Base-by-base conservation (phyloP, 2,888 invertebrate genomes). In the Eilema caniola region DNA sequence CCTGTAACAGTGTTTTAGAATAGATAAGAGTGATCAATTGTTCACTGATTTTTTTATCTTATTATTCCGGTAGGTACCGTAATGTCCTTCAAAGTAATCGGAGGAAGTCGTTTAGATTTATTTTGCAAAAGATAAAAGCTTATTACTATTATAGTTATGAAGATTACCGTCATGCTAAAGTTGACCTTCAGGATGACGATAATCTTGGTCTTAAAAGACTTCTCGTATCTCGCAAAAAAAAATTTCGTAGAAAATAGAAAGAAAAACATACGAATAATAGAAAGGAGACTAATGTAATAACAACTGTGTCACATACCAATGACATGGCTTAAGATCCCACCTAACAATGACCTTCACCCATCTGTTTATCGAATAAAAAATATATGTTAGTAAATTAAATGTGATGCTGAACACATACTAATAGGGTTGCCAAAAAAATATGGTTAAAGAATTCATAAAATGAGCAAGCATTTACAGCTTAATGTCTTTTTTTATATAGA, bases 1-100 rank as follows among this genome's bases (percentile, higher is more conserved):
- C 53, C n/a, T 10, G 53, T 8, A 53, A 53, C 10, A 2, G 10
- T 8, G 53, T 53, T n/a, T n/a, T n/a, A 53, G n/a, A 53, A 53
- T 53, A 53, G 53, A 53, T 53, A 53, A 53, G 53, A n/a, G 20
- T 53, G 53, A 53, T 53, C 53, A 53, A 53, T 53, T n/a, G 53
- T 53, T 53, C 53, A 53, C n/a, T 53, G 53, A 53, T 10, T n/a
- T 53, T 47, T 53, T n/a, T 53, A 53, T 53, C 53, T 20, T 7
- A n/a, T 53, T n/a, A 53, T 53, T 53, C n/a, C 0, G 20, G n/a
- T 53, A 1, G 20, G n/a, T 53, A 53, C 20, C 1, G 53, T 53
- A 53, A 53, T 53, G 10, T n/a, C 53, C 7, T 53, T n/a, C 20
- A 53, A 53, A 53, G 8, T 53, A n/a, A 53, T n/a, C 8, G 20